phyloP scores from a whole-genome alignment of 2,797 vertebrate genomes.

The Crenichthys baileyi region DNA sequence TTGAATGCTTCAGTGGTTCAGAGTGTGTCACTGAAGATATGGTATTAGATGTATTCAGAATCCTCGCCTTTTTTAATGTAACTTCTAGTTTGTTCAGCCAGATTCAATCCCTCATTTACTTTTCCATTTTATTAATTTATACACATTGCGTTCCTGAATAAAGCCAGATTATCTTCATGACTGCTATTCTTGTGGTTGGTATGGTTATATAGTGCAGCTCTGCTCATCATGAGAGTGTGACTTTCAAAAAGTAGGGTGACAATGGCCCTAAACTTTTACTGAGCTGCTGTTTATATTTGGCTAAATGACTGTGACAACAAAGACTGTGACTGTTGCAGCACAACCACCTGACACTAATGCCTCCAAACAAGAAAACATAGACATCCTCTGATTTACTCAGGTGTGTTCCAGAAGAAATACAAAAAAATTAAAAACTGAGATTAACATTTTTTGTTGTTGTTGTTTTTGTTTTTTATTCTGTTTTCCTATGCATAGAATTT shows the following conservation, averaged over 20 bases:
- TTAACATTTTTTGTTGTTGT: not conserved
- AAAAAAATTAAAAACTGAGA: not conserved
- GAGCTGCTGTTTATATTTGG: conserved; percentile 74
- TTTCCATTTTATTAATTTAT: not conserved
- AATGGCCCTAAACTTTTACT: conserved; percentile 66
- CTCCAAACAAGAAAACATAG: conserved; percentile 4
- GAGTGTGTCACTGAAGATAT: too few relatives aligned
- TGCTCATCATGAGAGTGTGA: conserved; percentile 66
- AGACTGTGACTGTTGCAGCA: conserved; percentile 41
- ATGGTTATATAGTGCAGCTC: conserved; percentile 11
- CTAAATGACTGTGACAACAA: conserved; percentile 63
- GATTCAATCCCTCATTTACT: not conserved
- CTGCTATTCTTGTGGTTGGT: not conserved
- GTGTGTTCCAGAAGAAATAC: not conserved
- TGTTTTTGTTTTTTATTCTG: not conserved
- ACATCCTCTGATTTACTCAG: conserved; percentile 1
- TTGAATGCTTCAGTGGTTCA: too few relatives aligned
- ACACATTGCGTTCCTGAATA: not conserved
- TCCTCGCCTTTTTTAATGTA: not conserved
- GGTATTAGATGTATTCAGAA: not conserved
- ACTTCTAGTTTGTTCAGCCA: not conserved
- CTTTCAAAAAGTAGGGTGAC: conserved; percentile 69
- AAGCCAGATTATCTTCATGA: not conserved
- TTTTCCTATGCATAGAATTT: not conserved
- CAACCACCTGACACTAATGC: conserved; percentile 22